phyloP scores from a whole-genome alignment of 2,888 invertebrate genomes.

The Sturmia bella region DNA sequence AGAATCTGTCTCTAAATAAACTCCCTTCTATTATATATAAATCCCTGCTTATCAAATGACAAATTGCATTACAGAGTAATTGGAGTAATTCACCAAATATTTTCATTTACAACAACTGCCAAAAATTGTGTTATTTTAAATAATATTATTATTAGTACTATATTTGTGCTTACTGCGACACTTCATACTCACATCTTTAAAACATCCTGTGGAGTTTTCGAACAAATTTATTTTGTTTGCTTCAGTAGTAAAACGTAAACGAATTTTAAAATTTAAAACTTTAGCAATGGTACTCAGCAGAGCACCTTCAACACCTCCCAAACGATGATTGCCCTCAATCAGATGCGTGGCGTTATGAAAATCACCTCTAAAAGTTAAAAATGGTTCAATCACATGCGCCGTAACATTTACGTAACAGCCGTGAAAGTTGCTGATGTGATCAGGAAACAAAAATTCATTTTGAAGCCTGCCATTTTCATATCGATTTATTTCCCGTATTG shows the following conservation, averaged over 20 bases:
- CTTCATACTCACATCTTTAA: conserved; percentile 71
- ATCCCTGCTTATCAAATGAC: too few relatives aligned
- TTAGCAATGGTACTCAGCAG: conserved; percentile 73
- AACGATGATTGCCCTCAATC: conserved; percentile 55
- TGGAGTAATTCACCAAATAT: too few relatives aligned
- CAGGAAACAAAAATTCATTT: conserved; percentile 73
- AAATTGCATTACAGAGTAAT: too few relatives aligned
- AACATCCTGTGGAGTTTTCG: conserved; percentile 72
- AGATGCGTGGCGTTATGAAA: conserved; percentile 56
- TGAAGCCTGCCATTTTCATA: conserved; percentile 67
- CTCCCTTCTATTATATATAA: too few relatives aligned
- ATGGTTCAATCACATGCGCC: conserved; percentile 72
- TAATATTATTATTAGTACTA: too few relatives aligned
- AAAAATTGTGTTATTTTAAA: too few relatives aligned
- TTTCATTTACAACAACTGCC: too few relatives aligned
- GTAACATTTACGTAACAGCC: conserved; percentile 75
- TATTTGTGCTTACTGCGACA: too few relatives aligned
- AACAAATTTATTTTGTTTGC: conserved; percentile 62
- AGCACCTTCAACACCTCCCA: conserved; percentile 77
- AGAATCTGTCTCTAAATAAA: too few relatives aligned
- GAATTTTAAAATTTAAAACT: conserved; percentile 74
- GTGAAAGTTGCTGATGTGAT: conserved; percentile 66
- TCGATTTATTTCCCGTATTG: conserved; percentile 70
- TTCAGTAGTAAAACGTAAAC: conserved; percentile 70
- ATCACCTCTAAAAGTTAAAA: conserved; percentile 75